These are phyloP conservation scores for Nyctalus aviator DNA, from an alignment of 2,797 vertebrate species.

Conservation along the genomic window DNA sequence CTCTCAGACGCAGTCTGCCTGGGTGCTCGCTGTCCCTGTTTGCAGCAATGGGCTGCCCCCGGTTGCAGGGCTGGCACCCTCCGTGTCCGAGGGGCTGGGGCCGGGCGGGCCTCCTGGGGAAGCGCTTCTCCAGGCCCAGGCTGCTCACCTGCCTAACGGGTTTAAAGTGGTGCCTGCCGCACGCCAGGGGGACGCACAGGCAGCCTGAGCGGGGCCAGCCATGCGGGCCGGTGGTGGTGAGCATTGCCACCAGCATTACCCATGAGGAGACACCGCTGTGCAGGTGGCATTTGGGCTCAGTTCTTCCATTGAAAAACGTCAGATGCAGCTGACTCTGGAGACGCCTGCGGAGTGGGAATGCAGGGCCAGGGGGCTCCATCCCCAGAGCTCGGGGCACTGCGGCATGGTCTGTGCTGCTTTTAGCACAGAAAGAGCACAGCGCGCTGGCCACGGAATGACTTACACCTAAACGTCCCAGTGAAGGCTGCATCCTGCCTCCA, in stretches of 20 bases:
- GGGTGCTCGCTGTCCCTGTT: background rate
- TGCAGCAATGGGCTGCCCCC: background rate
- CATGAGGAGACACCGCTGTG: background rate
- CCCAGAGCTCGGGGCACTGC: background rate
- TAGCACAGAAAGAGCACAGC: background rate
- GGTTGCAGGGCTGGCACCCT: no score
- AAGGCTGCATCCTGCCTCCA: slow-evolving; percentile 82
- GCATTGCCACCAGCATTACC: background rate
- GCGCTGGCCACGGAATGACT: background rate
- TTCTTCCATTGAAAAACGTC: slow-evolving; percentile 15
- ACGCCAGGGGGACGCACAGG: background rate
- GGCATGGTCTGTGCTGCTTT: background rate
- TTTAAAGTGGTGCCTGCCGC: background rate
- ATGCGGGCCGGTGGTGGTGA: background rate
- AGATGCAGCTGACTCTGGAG: background rate
- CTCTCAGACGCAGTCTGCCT: background rate
- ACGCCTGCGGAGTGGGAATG: background rate
- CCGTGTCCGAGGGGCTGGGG: no score
- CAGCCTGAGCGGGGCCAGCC: background rate
- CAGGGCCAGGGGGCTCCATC: background rate
- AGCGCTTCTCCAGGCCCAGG: background rate
- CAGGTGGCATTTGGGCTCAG: background rate
- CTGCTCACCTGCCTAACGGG: background rate
- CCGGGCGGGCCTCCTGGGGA: background rate
- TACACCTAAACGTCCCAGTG: background rate